Evolutionary conservation across 2,888 invertebrate species (phyloP), one percentile per base, ranked within the genome.

Genomic region (Noctua pronuba): DNA sequence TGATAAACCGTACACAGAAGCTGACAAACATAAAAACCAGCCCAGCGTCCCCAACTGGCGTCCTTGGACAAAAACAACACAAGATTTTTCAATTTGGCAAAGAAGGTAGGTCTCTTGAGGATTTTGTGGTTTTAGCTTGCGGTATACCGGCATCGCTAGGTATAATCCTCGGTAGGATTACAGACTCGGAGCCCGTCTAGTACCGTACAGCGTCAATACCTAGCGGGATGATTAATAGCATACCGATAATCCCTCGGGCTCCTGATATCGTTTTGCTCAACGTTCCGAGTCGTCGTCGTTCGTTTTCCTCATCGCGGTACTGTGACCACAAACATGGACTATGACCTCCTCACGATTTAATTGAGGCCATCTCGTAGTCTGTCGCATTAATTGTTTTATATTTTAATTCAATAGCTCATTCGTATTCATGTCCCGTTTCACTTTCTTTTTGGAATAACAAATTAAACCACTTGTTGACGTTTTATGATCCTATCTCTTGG

Each of bases 161-260:
- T 87, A 84, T 88, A 93, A 93, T 93, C 91, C 90, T 75, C 75
- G 83, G 79, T 73, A 79, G 84, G 86, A 83, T 84, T 93, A 94
- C 90, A 88, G 90, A 84, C 88, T 90, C 86, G 82, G 83, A 86
- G 86, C 90, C 87, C 85, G 88, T 83, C 89, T 88, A 88, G 88
- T 88, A 84, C 79, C 83, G 84, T 75, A 77, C 79, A 84, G 91
- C 94, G 91, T 94, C 93, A 91, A 94, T 94, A 92, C 90, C 91
- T 90, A 84, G 66, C 79, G 76, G 89, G 91, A 94, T 95, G 94
- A 95, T 95, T 95, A 94, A 95, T 94, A 91, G 92, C 91, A 88
- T 87, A 76, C 84, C 89, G 92, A 91, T 94, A 94, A 94, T 94
- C 94, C 93, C 90, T 80, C 64, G 86, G 88, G 87, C 87, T 89